Evolutionary conservation across 2,797 vertebrate species (phyloP), one percentile per base, ranked within the genome.

Genomic region (Channallabes apus): DNA sequence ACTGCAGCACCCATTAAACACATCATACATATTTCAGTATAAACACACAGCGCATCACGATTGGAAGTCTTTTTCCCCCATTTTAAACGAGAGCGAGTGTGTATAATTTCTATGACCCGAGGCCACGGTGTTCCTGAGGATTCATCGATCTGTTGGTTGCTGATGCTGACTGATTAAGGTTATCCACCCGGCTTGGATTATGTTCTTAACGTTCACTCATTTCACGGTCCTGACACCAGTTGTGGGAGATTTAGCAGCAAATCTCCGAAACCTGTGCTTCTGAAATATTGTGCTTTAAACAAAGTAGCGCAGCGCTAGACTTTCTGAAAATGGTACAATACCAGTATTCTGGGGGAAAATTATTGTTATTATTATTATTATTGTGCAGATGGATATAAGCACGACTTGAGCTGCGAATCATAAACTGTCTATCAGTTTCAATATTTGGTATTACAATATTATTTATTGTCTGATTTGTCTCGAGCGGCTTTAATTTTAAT

Each of bases 171-270:
- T 54, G 54, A 86, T 82, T 72, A 86, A 41, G n/a, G 18, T 32
- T 68, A 61, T 54, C 54, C 64, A 65, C 78, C 56, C 5, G 9
- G 62, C 27, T 35, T 17, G 46, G 61, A 82, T 75, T 67, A 59
- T 22, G n/a, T 75, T 29, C 84, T 75, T 8, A 56, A 65, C 56
- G 3, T 71, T 59, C 9, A 80, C 84, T 62, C 82, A 65, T 84
- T 4, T 32, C 41, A 67, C 54, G 82, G 80, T 80, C 75, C 69
- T 38, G 68, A 17, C 81, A 79, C 80, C 85, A 77, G 80, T 24
- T 24, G 61, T 59, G 6, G 3, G 27, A 64, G 67, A 64, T 75
- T 80, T 35, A 65, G 58, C 27, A 20, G 27, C 82, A 68, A 18
- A 72, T 59, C 81, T 27, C 3, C 38, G 24, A 27, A 51, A 61